Percentiles rank a stretch among this genome's conserved stretches.
Conservation (phyloP, 2,888 invertebrate species). For the Cybosia mesomella region DNA sequence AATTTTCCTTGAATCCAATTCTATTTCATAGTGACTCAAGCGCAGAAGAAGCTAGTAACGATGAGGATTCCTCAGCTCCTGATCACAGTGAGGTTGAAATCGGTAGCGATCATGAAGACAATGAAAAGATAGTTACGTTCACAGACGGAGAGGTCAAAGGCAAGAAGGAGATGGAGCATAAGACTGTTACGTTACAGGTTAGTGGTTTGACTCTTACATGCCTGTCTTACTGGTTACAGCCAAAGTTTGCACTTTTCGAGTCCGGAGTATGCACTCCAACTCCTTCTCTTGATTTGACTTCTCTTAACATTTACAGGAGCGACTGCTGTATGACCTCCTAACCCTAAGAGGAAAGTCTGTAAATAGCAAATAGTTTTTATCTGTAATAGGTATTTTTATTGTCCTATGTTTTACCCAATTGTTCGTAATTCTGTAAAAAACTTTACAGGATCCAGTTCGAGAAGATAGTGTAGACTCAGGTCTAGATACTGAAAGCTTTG, state of each 20-base stretch:
- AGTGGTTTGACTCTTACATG: not conserved
- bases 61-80: constrained; percentile 77
- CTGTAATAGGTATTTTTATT: too few species aligned
- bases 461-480: constrained; percentile 85
- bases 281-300: too few species aligned
- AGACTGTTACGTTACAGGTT: constrained; percentile 78
- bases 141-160: constrained; percentile 64
- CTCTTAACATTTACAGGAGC: too few species aligned
- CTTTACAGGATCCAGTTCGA: constrained; percentile 69
- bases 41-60: constrained; percentile 75
- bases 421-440: not conserved
- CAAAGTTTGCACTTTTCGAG: too few species aligned
- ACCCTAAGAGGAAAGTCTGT: too few species aligned
- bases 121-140: constrained; percentile 70
- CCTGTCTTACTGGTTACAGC: too few species aligned
- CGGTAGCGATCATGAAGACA: constrained; percentile 60
- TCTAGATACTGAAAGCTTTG: constrained; percentile 72
- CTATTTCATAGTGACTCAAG: constrained; percentile 71
- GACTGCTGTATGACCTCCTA: too few species aligned
- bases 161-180: constrained; percentile 67
- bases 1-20: not conserved
- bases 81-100: constrained; percentile 73
- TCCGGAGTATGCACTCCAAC: too few species aligned
- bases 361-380: too few species aligned
- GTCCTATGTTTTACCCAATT: too few species aligned